Percentiles rank a stretch among this genome's conserved stretches.
phyloP scores from a whole-genome alignment of 2,113 vertebrate genomes.

The Clarias magur region DNA sequence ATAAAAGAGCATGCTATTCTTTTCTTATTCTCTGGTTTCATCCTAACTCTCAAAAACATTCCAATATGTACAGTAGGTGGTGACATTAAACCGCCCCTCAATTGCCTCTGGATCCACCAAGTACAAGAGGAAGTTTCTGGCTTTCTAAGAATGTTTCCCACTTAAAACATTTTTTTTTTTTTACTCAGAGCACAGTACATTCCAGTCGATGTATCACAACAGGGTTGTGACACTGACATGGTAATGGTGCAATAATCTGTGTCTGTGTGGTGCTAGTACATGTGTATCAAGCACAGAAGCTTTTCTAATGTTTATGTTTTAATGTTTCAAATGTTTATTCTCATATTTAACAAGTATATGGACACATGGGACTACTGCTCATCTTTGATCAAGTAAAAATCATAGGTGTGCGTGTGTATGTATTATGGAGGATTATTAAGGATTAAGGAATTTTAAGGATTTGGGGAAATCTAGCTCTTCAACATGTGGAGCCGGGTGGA shows the following conservation, averaged over 20 bases:
- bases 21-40: neutral
- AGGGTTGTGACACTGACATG: neutral
- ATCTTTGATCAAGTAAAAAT: neutral
- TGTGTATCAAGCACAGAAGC: neutral
- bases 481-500: neutral
- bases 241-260: neutral
- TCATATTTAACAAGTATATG: neutral
- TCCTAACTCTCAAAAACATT: neutral
- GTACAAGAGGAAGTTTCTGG: neutral
- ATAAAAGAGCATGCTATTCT: neutral
- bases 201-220: neutral
- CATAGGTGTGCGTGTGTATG: neutral
- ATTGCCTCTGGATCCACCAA: neutral
- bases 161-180: neutral
- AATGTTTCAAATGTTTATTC: neutral
- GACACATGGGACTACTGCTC: neutral
- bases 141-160: neutral
- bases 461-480: neutral
- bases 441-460: neutral
- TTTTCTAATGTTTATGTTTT: neutral
- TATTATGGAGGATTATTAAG: too few species aligned
- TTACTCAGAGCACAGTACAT: neutral
- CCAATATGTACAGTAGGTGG: neutral
- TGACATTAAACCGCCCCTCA: neutral
- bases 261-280: neutral